Percentiles rank a stretch among this genome's conserved stretches.
These are phyloP conservation scores for Dynastes hyllus DNA, from an alignment of 2,888 invertebrate genomes.

Conservation along the genomic window DNA sequence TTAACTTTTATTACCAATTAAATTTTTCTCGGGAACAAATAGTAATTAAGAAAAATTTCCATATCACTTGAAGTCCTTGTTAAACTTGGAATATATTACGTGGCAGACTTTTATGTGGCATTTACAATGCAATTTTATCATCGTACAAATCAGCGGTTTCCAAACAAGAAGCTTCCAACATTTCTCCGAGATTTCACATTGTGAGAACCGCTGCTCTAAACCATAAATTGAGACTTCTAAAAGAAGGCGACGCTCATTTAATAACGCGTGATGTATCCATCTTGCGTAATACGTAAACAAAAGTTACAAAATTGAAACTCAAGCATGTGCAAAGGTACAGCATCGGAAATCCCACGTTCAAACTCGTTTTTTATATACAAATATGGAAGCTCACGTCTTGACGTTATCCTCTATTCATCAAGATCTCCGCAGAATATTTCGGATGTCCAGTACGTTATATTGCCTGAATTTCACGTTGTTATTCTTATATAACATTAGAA, in stretches of 20 bases:
- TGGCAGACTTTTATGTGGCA: too few relatives aligned
- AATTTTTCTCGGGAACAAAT: too few relatives aligned
- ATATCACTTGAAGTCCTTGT: too few relatives aligned
- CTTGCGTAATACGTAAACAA: constrained; percentile 26
- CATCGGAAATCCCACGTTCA: neutral
- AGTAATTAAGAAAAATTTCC: too few relatives aligned
- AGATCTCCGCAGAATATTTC: neutral
- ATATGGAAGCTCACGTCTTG: constrained; percentile 2
- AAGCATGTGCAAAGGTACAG: neutral
- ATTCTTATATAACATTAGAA: constrained; percentile 10
- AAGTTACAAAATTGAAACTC: constrained; percentile 11
- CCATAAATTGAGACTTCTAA: neutral
- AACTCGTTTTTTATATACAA: neutral
- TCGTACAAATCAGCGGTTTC: neutral
- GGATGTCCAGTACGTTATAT: neutral
- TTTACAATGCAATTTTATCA: neutral
- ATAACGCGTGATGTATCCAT: neutral
- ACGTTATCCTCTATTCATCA: neutral
- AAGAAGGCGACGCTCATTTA: neutral
- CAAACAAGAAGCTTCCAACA: too few relatives aligned
- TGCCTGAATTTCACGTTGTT: neutral
- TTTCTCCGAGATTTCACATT: too few relatives aligned
- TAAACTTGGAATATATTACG: too few relatives aligned
- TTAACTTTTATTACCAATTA: too few relatives aligned
- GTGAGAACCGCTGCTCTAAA: neutral